Base-by-base conservation (phyloP, 2,797 vertebrate genomes). In the Poliocrania exsul region DNA sequence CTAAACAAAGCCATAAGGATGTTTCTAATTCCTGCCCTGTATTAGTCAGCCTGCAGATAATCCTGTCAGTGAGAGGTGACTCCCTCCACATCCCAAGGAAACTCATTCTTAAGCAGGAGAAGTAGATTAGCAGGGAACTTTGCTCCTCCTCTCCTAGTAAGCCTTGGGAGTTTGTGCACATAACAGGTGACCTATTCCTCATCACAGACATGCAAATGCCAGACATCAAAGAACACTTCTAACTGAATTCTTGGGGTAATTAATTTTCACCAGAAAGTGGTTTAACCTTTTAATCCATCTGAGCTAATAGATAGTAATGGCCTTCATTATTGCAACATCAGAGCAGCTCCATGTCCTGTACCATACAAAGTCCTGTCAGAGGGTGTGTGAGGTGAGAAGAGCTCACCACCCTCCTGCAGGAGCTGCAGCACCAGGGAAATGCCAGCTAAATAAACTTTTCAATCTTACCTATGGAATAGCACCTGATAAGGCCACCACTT, bases 281-380 rank as follows among this genome's bases (percentile, higher is more conserved):
- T 96, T 96, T 96, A 96, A 95, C 92, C 91, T 96, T 96, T 96
- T 92, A 95, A 92, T 92, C 88, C 87, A 81, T 75, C 77, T 35
- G 61, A 94, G 85, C 61, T 93, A 96, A 92, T 81, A 92, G 91
- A 90, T 96, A 88, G 88, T 86, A 95, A 94, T 86, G 80, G 82
- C 65, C 75, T 95, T 91, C 94, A 88, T 88, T 86, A 95, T 24
- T 86, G 94, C 73, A 75, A 93, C 82, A 92, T 44, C 79, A 62
- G 72, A 91, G 77, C n/a, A 65, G 49, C 40, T 91, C 85, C 57
- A 65, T 37, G 37, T 65, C 86, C 92, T 85, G 64, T 74, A 72
- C 54, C 79, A 44, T 7, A 53, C 18, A 35, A 91, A 82, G 49
- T 49, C 16, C 29, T 93, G 89, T 64, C 92, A 85, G 40, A 29